These are phyloP conservation scores for Panulirus ornatus DNA, from an alignment of 1,140 invertebrate species.

Conservation along the genomic window DNA sequence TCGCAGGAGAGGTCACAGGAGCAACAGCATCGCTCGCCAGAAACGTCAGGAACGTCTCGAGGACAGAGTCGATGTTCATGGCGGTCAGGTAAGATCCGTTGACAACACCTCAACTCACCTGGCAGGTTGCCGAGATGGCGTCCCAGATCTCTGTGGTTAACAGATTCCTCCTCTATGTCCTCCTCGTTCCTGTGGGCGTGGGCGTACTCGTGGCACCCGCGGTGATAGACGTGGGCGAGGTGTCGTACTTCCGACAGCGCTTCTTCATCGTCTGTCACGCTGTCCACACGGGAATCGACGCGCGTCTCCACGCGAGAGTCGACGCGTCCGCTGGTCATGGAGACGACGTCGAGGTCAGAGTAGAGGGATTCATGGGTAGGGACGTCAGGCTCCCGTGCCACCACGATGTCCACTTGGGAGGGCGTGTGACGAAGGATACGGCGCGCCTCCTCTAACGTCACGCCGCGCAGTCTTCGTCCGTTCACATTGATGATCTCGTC, in stretches of 20 bases:
- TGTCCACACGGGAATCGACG: conserved; percentile 59
- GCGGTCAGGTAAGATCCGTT: neutral
- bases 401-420: conserved; percentile 87
- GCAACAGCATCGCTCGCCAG: neutral
- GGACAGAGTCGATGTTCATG: neutral
- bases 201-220: neutral
- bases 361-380: conserved; percentile 42
- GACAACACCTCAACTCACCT: neutral
- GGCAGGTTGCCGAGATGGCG: neutral
- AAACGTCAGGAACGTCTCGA: conserved; percentile 25
- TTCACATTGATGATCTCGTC: conserved; percentile 93
- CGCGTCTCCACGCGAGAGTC: conserved; percentile 51
- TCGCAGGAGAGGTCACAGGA: neutral
- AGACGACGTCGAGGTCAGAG: conserved; percentile 56
- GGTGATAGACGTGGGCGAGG: conserved; percentile 5
- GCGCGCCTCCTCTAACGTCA: conserved; percentile 87
- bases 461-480: conserved; percentile 86
- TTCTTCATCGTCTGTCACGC: conserved; percentile 29
- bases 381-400: conserved; percentile 78
- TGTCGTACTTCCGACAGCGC: neutral
- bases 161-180: neutral
- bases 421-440: conserved; percentile 83
- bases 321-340: conserved; percentile 56
- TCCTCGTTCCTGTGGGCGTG: neutral
- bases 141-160: neutral